phyloP scores from a whole-genome alignment of 2,888 invertebrate genomes.

The Coremacera marginata region DNA sequence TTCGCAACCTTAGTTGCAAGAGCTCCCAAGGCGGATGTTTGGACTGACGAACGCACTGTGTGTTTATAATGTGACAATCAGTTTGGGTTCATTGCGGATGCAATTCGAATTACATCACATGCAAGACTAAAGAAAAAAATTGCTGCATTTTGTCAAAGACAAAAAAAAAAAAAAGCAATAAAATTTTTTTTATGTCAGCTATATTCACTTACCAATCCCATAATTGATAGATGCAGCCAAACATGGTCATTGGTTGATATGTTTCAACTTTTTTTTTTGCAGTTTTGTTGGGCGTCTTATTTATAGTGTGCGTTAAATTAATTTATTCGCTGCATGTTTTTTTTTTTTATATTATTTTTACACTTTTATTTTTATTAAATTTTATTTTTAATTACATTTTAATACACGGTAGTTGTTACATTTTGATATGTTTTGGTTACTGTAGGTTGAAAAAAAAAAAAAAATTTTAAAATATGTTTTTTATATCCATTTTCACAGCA shows the following conservation, averaged over 20 bases:
- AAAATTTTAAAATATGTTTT: background rate
- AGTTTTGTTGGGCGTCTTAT: background rate
- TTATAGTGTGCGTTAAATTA: background rate
- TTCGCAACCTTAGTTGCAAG: background rate
- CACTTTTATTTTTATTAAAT: background rate
- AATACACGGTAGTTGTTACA: background rate
- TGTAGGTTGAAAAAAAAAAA: background rate
- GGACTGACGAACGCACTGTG: background rate
- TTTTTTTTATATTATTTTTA: background rate
- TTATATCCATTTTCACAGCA: background rate
- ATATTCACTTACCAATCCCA: constrained; percentile 73
- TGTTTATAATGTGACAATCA: background rate
- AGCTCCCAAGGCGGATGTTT: background rate
- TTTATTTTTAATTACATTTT: constrained; percentile 10
- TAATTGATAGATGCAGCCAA: constrained; percentile 75
- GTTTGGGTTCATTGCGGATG: background rate
- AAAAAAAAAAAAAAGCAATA: background rate
- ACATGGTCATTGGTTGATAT: constrained; percentile 67
- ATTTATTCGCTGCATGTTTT: background rate
- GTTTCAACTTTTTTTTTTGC: background rate
- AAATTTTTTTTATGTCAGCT: background rate
- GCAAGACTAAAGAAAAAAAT: background rate
- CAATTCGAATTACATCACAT: background rate
- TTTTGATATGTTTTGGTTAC: constrained; percentile 24
- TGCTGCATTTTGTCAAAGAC: background rate